Evolutionary conservation across 1,140 invertebrate species (phyloP).

Genomic region (Ceratosolen solmsi): DNA sequence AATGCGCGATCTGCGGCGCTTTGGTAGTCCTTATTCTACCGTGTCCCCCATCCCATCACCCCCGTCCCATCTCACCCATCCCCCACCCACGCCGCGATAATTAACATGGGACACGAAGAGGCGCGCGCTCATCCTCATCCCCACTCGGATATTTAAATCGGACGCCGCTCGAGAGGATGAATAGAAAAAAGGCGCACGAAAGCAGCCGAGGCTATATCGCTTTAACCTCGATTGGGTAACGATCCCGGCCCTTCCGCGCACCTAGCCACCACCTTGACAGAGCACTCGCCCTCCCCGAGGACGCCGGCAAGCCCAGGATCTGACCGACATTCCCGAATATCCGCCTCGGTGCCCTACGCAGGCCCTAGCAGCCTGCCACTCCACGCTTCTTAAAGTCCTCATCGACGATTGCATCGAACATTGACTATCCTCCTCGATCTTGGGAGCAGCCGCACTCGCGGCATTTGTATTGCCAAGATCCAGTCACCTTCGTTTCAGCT

Average conservation of each 20-base stretch:
- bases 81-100: not conserved
- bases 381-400: not conserved
- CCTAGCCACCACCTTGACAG: no score
- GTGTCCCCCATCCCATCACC: no score
- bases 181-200: no score
- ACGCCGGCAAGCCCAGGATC: no score
- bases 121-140: not conserved
- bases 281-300: no score
- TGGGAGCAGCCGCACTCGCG: not conserved
- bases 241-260: no score
- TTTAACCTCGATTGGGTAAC: no score
- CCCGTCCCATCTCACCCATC: no score
- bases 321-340: not conserved
- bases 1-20: not conserved
- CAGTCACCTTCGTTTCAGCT: not conserved
- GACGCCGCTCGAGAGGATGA: not conserved
- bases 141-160: not conserved
- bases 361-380: not conserved
- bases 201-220: no score
- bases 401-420: not conserved
- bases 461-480: not conserved
- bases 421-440: not conserved
- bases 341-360: not conserved
- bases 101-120: not conserved
- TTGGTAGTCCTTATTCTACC: no score